Evolutionary conservation across 2,797 vertebrate species (phyloP).

Genomic region (Sebastes vulpes): DNA sequence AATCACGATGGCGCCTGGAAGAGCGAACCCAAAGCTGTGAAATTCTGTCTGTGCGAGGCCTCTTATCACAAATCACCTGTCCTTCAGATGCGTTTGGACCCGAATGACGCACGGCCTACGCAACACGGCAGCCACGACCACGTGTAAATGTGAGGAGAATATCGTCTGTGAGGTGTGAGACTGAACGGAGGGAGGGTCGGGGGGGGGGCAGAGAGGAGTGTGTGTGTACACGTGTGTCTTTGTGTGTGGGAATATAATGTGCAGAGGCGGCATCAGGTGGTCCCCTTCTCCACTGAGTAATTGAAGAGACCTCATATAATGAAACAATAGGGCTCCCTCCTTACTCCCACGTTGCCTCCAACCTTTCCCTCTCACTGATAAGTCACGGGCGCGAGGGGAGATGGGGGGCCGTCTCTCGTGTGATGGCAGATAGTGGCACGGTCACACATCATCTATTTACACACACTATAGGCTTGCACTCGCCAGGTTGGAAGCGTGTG

Average conservation of each 20-base stretch:
- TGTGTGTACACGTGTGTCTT: neutral
- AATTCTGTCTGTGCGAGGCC: conserved; percentile 53
- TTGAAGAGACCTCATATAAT: conserved; percentile 53
- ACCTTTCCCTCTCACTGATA: conserved; percentile 36
- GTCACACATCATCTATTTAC: conserved; percentile 31
- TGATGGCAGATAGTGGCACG: conserved; percentile 5
- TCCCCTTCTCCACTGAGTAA: conserved; percentile 39
- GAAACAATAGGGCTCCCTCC: conserved; percentile 47
- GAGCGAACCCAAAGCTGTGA: conserved; percentile 55
- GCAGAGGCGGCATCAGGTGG: conserved; percentile 65
- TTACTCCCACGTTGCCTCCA: conserved; percentile 26
- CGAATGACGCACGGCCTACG: conserved; percentile 71
- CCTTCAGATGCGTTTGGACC: conserved; percentile 68
- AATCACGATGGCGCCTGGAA: conserved; percentile 48
- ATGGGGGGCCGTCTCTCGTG: neutral
- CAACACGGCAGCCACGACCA: conserved; percentile 61
- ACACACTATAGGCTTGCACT: conserved; percentile 10
- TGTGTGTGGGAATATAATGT: conserved; percentile 27
- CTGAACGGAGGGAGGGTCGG: neutral
- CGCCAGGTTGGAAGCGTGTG: conserved; percentile 9
- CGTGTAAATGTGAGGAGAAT: conserved; percentile 71
- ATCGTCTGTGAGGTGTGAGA: conserved; percentile 50
- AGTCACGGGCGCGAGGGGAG: conserved; percentile 8
- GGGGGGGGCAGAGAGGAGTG: neutral
- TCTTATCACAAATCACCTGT: conserved; percentile 79